Evolutionary conservation across 2,888 invertebrate genomes (phyloP), one percentile per base, ranked within the genome.

Genomic region (Heliconius charithonia): DNA sequence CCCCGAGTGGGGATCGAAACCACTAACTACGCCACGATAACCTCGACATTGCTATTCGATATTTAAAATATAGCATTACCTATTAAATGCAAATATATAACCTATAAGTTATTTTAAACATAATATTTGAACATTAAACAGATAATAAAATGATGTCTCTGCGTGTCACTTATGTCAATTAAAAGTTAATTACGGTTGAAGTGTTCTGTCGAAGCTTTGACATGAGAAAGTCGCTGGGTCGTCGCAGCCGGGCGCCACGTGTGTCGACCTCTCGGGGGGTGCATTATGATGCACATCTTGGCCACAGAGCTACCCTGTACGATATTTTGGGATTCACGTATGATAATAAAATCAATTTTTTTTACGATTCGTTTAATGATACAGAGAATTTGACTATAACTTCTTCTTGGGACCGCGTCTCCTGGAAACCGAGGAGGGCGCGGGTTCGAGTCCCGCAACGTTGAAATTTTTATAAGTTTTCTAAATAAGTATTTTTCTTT

Each of bases 181-280:
- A 81, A 75, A 72, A 77, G 70, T 78, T 81, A 78, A 80, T 78
- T 75, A 79, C 63, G 77, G 32, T 79, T 71, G 78, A 71, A 78
- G 77, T 75, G 78, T 75, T 59, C 29, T 63, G 69, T 77, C 66
- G 67, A 51, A 75, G 51, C 32, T 77, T n/a, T 72, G 77, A 80
- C 80, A 83, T 83, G 81, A 80, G 83, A 82, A 83, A 79, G 87
- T 80, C 84, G 85, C 85, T 69, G 65, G 66, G 65, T 78, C 72
- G 78, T 81, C 87, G 84, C 93, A 93, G 91, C 90, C 91, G 92
- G 90, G 84, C 65, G 83, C 85, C 93, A 93, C 89, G 89, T 93
- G 93, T 91, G 88, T 81, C 85, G 84, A 86, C 82, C 73, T 73
- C 74, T 74, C 86, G 86, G 91, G 91, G 91, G 90, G 90, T 91